Percentiles rank a stretch among this genome's conserved stretches.
Evolutionary conservation across 2,797 vertebrate genomes (phyloP).

Genomic region (Sus cebifrons): DNA sequence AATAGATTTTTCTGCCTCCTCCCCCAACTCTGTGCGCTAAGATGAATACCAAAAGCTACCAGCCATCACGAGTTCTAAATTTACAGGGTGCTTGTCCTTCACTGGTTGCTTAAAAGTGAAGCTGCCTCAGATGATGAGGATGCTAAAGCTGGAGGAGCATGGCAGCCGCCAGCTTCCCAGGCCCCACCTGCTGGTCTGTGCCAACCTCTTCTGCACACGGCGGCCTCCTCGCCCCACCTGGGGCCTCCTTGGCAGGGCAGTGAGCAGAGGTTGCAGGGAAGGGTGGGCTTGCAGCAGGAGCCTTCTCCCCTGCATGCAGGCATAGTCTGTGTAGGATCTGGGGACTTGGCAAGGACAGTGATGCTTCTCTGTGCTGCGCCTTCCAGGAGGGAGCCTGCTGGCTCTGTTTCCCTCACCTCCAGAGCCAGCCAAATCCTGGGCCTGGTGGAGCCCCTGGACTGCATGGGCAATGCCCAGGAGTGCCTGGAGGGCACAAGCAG

Average conservation of each 20-base stretch:
- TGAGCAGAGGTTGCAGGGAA: neutral
- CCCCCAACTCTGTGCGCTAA: fast-evolving
- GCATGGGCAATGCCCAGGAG: no score
- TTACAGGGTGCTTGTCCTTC: constrained; percentile 44
- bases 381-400: neutral
- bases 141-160: neutral
- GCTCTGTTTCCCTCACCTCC: fast-evolving
- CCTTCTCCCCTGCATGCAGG: neutral
- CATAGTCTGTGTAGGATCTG: neutral
- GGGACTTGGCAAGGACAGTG: fast-evolving
- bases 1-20: neutral
- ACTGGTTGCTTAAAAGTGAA: neutral
- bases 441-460: no score
- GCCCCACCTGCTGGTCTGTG: neutral
- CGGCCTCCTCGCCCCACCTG: neutral
- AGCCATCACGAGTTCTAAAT: neutral
- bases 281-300: neutral
- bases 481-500: neutral
- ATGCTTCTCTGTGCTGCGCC: fast-evolving
- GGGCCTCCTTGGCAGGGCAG: no score
- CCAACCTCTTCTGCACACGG: fast-evolving
- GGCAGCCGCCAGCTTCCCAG: neutral
- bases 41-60: neutral
- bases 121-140: neutral
- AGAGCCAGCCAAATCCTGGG: fast-evolving